These are phyloP conservation scores for Danio aesculapii DNA, from an alignment of 2,797 vertebrate species.

Conservation along the genomic window DNA sequence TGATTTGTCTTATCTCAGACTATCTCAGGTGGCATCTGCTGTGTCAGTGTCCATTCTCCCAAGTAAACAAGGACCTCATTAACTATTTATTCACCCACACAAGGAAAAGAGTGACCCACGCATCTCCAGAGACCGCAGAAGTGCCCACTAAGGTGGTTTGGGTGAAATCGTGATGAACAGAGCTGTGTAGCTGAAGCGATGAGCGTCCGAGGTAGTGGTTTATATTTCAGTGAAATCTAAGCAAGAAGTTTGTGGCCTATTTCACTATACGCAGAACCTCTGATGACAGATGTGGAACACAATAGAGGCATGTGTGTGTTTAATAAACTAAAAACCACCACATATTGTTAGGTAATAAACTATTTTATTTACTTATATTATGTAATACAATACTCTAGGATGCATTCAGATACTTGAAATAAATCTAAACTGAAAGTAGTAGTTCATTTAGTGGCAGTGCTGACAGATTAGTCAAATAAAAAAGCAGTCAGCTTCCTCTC, in stretches of 20 bases:
- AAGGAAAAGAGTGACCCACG: constrained; percentile 54
- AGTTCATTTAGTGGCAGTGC: too few relatives aligned
- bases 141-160: constrained; percentile 31
- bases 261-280: not conserved
- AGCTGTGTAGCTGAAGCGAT: not conserved
- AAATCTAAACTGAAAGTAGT: too few relatives aligned
- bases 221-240: constrained; percentile 48
- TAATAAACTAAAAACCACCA: not conserved
- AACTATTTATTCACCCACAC: constrained; percentile 76
- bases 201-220: constrained; percentile 23
- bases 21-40: constrained; percentile 71
- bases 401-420: too few relatives aligned
- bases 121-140: constrained; percentile 40
- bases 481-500: not conserved
- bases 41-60: constrained; percentile 70
- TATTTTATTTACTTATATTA: too few relatives aligned
- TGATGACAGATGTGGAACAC: constrained; percentile 10
- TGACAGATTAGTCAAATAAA: not conserved
- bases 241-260: constrained; percentile 19
- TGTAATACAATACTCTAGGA: too few relatives aligned
- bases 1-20: constrained; percentile 60
- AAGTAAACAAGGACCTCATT: constrained; percentile 78
- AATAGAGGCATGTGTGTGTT: not conserved
- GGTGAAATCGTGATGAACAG: constrained; percentile 17
- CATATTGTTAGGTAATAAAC: not conserved